Evolutionary conservation across 2,797 vertebrate species (phyloP).

Genomic region (Poecilia picta): DNA sequence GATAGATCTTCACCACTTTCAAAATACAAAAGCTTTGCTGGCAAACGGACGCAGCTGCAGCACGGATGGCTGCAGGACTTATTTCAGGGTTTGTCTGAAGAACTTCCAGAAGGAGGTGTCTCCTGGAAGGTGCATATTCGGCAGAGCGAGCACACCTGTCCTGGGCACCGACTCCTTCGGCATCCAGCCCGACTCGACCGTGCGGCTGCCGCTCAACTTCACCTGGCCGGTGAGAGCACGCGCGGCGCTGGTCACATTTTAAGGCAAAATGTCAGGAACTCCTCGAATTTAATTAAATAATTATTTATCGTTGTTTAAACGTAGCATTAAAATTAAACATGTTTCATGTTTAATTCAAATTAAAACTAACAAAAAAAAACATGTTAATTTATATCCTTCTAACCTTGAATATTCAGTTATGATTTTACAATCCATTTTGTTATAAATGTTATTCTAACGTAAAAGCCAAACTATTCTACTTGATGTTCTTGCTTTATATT

Average conservation of each 20-base stretch:
- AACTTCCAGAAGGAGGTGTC: slow-evolving; percentile 92
- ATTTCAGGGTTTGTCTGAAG: slow-evolving; percentile 95
- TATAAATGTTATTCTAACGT: not conserved
- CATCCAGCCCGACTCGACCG: slow-evolving; percentile 81
- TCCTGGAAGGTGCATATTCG: slow-evolving; percentile 92
- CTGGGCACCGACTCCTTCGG: slow-evolving; percentile 91
- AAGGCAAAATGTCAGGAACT: not conserved
- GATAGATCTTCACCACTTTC: slow-evolving; percentile 94
- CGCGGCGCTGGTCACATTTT: not conserved
- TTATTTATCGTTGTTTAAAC: not conserved
- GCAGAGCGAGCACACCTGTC: slow-evolving; percentile 88
- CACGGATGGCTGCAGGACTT: slow-evolving; percentile 89
- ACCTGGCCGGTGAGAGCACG: slow-evolving; percentile 93
- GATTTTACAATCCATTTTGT: not conserved
- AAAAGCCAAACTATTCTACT: not conserved
- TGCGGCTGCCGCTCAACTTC: slow-evolving; percentile 93
- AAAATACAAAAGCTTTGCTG: slow-evolving; percentile 88
- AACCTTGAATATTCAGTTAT: not conserved
- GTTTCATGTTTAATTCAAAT: no score
- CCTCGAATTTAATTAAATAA: not conserved
- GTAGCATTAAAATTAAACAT: no score
- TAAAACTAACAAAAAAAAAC: not conserved
- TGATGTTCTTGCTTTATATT: not conserved
- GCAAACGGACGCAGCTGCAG: slow-evolving; percentile 88
- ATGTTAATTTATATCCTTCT: not conserved